These are phyloP conservation scores for Onychomys arenicola DNA, from an alignment of 2,797 vertebrate species.

Conservation along the genomic window DNA sequence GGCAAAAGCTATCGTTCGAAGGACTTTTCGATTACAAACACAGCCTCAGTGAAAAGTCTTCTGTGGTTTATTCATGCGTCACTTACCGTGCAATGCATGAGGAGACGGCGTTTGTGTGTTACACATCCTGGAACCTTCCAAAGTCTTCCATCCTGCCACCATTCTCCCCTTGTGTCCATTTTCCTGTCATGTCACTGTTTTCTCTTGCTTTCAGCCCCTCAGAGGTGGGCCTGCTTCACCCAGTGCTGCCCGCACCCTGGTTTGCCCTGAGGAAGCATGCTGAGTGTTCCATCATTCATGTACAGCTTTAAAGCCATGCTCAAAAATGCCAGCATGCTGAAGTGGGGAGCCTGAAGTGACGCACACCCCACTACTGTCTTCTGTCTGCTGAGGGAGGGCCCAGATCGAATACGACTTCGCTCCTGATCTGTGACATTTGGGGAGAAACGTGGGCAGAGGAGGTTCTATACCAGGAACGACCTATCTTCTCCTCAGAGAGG, in stretches of 20 bases:
- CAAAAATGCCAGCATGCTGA: not conserved
- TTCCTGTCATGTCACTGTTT: not conserved
- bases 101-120: not conserved
- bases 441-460: not conserved
- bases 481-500: not conserved
- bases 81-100: not conserved
- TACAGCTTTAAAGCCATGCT: not conserved
- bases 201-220: slow-evolving; percentile 2
- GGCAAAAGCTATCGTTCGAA: not conserved
- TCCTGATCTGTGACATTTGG: not conserved
- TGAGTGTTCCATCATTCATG: not conserved
- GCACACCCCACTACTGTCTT: not conserved
- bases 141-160: not conserved
- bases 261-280: slow-evolving; percentile 13
- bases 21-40: slow-evolving; percentile 8
- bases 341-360: not conserved
- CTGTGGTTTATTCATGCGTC: not conserved
- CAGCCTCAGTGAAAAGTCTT: not conserved
- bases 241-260: not conserved
- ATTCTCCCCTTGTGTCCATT: not conserved
- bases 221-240: not conserved
- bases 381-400: not conserved
- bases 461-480: slow-evolving; percentile 1
- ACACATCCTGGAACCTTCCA: not conserved
- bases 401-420: not conserved